Evolutionary conservation across 2,888 invertebrate species (phyloP), one percentile per base, ranked within the genome.

Genomic region (Drosophila subquinaria): DNA sequence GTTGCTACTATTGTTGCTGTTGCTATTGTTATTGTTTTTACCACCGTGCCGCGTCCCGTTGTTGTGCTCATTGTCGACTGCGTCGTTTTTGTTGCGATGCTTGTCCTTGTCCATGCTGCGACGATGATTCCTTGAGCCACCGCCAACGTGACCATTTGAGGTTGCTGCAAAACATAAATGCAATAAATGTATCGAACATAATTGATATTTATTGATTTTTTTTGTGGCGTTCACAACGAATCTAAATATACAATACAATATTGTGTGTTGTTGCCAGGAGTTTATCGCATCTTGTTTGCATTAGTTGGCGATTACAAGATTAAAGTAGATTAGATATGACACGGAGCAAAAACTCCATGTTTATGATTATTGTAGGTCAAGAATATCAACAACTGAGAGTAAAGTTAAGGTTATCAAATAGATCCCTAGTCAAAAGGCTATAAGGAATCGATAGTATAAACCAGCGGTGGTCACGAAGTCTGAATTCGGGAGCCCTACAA

Each of bases 61-160:
- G 61, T 75, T 79, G 65, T 89, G 82, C 78, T 88, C 84, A 68
- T 61, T 83, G 57, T 88, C 87, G 43, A 57, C 73, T 27, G 74
- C 61, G 55, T 83, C 78, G 56, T 68, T 65, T 45, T 81, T 81
- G 42, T 89, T 90, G 63, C 89, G 89, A 73, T 84, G 79, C 56
- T 83, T 93, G 47, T 93, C 93, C 79, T 93, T 93, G 73, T 93
- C 93, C 76, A 90, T 78, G 81, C 93, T 92, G 67, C 92, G 92
- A 50, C 92, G 91, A 81, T 90, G 91, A 77, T 88, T 92, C 76
- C 91, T 90, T 48, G 79, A 84, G 53, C 81, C 86, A 53, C 78
- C 84, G 56, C 79, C 77, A 73, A 13, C 60, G 60, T 91, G 89
- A 27, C 91, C 91, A 82, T 92, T 92, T 56, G 90, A 80, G 63